phyloP scores from a whole-genome alignment of 2,113 vertebrate genomes.

The Thomomys bottae region DNA sequence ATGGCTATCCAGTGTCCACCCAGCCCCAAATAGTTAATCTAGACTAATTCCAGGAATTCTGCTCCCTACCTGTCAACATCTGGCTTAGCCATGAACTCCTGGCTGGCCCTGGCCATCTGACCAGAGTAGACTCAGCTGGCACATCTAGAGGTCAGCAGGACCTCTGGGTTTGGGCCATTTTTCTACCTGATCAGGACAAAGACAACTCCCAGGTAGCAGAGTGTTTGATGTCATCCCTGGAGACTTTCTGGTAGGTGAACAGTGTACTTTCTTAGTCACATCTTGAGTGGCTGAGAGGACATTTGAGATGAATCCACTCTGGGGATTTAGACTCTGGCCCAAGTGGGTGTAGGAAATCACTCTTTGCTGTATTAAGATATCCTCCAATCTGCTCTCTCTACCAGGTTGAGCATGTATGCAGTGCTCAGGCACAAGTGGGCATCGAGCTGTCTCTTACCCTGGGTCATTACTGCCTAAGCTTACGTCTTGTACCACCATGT shows the following conservation, averaged over 20 bases:
- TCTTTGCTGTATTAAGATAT: background rate
- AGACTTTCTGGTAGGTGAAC: accelerated
- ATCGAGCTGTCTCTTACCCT: background rate
- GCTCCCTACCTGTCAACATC: background rate
- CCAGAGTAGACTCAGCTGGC: background rate
- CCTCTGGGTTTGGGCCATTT: background rate
- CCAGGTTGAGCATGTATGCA: accelerated
- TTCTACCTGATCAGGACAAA: background rate
- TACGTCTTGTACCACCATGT: background rate
- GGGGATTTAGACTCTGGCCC: background rate
- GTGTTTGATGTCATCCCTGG: no score
- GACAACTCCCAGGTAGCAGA: background rate
- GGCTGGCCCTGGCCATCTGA: background rate
- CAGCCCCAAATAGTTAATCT: no score
- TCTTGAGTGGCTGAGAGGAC: background rate
- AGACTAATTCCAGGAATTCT: background rate
- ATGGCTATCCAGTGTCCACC: no score
- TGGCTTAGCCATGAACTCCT: background rate
- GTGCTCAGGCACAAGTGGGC: no score
- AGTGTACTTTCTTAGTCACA: background rate
- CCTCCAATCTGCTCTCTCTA: background rate
- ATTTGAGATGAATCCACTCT: background rate
- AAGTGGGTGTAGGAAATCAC: background rate
- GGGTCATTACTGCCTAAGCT: background rate
- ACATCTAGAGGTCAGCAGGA: background rate